Evolutionary conservation across 2,888 invertebrate genomes (phyloP), one percentile per base, ranked within the genome.

Genomic region (Vannuccia rotundouncinata): DNA sequence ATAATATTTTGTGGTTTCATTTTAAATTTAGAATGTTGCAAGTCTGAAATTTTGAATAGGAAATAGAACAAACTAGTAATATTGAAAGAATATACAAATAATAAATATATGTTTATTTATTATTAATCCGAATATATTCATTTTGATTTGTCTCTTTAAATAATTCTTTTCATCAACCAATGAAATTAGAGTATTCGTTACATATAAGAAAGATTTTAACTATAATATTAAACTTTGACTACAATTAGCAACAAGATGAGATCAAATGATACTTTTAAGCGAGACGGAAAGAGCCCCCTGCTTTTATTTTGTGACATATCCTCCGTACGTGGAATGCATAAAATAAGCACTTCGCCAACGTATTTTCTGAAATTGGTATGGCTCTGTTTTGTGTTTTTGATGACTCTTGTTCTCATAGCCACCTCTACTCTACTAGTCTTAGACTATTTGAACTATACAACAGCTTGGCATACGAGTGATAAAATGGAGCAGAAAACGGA

Each of bases 231-330:
- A n/a, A n/a, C n/a, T n/a, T n/a, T n/a, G n/a, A n/a, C n/a, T n/a
- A n/a, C n/a, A n/a, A n/a, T n/a, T n/a, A n/a, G n/a, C n/a, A n/a
- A n/a, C n/a, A n/a, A n/a, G n/a, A n/a, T n/a, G n/a, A n/a, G n/a
- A n/a, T n/a, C n/a, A n/a, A n/a, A n/a, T n/a, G n/a, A n/a, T n/a
- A n/a, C n/a, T n/a, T n/a, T n/a, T n/a, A n/a, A n/a, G n/a, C n/a
- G n/a, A n/a, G n/a, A n/a, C n/a, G n/a, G n/a, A 73, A 66, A 59
- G 27, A 31, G 59, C 13, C 22, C n/a, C n/a, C n/a, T n/a, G n/a
- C n/a, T n/a, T n/a, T 74, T 79, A 25, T 80, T 80, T 30, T 80
- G 80, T 31, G 59, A 80, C 28, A 80, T 80, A 29, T 80, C 80
- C 0, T 80, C 80, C 5, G 80, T 80, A 1, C 29, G 80, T 22